Percentiles rank a stretch among this genome's conserved stretches.
Conservation (phyloP, 2,797 vertebrate species). For the Carduelis carduelis region DNA sequence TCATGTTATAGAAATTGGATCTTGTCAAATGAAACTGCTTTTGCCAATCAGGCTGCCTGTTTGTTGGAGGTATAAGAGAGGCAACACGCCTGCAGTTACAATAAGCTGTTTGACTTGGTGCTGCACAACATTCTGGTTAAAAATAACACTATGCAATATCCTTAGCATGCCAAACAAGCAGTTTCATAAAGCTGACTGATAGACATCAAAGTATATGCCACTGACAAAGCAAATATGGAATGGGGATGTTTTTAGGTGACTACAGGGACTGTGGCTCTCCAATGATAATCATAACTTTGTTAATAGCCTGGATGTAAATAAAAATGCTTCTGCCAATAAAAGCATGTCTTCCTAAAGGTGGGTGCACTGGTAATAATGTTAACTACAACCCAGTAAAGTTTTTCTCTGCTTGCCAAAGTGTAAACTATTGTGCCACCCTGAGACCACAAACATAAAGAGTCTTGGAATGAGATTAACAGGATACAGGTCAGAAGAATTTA, state of each 20-base stretch:
- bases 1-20: background rate
- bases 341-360: background rate
- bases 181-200: background rate
- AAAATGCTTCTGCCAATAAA: background rate
- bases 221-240: background rate
- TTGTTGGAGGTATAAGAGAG: background rate
- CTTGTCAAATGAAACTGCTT: background rate
- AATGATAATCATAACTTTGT: background rate
- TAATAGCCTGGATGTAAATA: background rate
- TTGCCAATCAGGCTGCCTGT: background rate
- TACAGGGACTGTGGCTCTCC: background rate
- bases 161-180: background rate
- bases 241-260: background rate
- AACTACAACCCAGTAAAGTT: background rate
- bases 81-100: background rate
- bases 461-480: background rate
- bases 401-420: background rate
- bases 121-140: background rate
- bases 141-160: conserved; percentile 20
- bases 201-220: background rate
- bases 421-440: background rate
- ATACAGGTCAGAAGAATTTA: background rate
- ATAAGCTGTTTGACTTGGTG: background rate
- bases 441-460: background rate
- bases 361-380: background rate